Percentiles rank a stretch among this genome's conserved stretches.
Evolutionary conservation across 2,888 invertebrate genomes (phyloP).

Genomic region (Melanophora roralis): DNA sequence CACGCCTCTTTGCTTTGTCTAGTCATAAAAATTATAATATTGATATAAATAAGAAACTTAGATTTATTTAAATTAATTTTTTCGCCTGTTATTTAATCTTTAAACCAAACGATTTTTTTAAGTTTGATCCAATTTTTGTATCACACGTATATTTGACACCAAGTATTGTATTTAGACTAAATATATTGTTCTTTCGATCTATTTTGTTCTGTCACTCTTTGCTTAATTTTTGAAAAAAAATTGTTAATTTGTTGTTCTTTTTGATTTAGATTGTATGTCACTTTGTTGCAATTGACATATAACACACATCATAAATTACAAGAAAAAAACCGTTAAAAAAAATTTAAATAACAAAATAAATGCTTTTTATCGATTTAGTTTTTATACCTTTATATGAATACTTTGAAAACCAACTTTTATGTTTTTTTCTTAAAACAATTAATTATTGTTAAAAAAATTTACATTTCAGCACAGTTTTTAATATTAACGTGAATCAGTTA

Average conservation of each 20-base stretch:
- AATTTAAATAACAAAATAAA: constrained; percentile 20
- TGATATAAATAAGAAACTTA: no score
- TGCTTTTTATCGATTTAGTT: constrained; percentile 37
- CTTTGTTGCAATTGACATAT: constrained; percentile 58
- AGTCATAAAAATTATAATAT: constrained; percentile 60
- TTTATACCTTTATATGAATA: no score
- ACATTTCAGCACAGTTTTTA: no score
- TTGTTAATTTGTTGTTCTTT: constrained; percentile 22
- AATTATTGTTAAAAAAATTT: no score
- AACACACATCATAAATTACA: constrained; percentile 59
- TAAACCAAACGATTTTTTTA: background rate
- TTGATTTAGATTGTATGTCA: constrained; percentile 57
- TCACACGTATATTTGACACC: constrained; percentile 55
- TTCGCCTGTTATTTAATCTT: constrained; percentile 23
- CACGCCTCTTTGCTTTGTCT: constrained; percentile 55
- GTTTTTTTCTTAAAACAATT: no score
- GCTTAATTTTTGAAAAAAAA: constrained; percentile 3
- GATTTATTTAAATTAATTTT: background rate
- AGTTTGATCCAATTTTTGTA: constrained; percentile 42
- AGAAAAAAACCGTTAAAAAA: background rate
- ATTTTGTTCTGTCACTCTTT: constrained; percentile 2
- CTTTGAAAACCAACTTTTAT: no score
- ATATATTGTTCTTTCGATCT: constrained; percentile 51
- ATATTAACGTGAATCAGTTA: no score
- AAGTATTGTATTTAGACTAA: constrained; percentile 54